phyloP scores from a whole-genome alignment of 2,888 invertebrate species.

The Strigamia transsilvanica region DNA sequence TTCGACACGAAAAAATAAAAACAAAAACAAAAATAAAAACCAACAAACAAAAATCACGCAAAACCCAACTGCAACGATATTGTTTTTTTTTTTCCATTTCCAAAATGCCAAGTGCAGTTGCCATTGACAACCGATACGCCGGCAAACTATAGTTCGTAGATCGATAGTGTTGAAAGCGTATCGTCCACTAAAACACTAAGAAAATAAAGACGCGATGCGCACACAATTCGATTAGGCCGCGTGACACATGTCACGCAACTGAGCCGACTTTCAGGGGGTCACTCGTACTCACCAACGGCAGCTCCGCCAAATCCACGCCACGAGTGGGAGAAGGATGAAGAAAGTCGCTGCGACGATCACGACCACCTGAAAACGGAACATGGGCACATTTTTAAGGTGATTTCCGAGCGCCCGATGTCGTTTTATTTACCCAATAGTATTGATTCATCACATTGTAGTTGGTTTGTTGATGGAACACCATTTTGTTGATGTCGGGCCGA shows the following conservation, averaged over 20 bases:
- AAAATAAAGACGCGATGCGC: slow-evolving; percentile 27
- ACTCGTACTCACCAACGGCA: slow-evolving; percentile 23
- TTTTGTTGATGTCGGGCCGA: background rate
- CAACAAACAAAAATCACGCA: background rate
- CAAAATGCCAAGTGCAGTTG: background rate
- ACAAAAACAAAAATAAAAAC: background rate
- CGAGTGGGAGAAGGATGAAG: slow-evolving; percentile 27
- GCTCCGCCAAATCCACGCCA: slow-evolving; percentile 36
- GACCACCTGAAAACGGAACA: background rate
- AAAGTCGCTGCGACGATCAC: slow-evolving; percentile 35
- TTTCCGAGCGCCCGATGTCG: background rate
- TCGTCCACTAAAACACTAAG: background rate
- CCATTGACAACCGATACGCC: background rate
- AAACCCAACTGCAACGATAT: background rate
- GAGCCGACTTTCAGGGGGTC: background rate
- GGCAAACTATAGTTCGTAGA: background rate
- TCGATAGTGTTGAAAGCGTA: slow-evolving; percentile 31
- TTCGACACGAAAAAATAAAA: background rate
- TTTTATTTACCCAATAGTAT: slow-evolving; percentile 16
- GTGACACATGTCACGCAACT: background rate
- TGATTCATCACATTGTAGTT: slow-evolving; percentile 41
- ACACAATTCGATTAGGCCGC: slow-evolving; percentile 8
- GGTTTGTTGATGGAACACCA: slow-evolving; percentile 36
- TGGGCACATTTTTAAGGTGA: background rate
- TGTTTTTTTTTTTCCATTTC: background rate